These are phyloP conservation scores for Seison nebaliae DNA, from an alignment of 1,140 invertebrate genomes.

Conservation along the genomic window DNA sequence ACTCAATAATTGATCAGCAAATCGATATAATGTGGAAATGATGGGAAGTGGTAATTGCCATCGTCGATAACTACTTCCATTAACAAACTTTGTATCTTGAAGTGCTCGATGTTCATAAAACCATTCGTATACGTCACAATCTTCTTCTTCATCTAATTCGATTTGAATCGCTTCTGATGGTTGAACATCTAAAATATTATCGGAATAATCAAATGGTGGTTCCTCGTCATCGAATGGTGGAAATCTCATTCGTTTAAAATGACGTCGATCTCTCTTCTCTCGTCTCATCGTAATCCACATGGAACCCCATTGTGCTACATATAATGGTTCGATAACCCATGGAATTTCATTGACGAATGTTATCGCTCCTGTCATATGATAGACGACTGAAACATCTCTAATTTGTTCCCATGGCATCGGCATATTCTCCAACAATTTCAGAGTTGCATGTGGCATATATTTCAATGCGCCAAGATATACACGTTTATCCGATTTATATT, in stretches of 20 bases:
- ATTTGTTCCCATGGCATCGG: conserved; percentile 99
- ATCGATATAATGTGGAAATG: conserved; percentile 79
- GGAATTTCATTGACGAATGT: conserved; percentile 99
- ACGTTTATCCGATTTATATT: conserved; percentile 91
- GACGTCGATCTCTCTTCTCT: conserved; percentile 85
- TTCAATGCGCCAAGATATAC: conserved; percentile 92
- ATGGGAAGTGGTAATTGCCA: conserved; percentile 84
- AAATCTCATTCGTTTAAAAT: conserved; percentile 97
- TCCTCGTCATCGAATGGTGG: conserved; percentile 99
- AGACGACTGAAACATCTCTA: conserved; percentile 76
- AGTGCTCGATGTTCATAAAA: conserved; percentile 95
- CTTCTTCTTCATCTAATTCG: conserved; percentile 81
- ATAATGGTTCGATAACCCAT: conserved; percentile 94
- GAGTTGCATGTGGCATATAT: conserved; percentile 97
- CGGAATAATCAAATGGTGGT: conserved; percentile 91
- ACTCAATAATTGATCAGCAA: conserved; percentile 89
- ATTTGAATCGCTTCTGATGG: conserved; percentile 96
- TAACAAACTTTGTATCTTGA: conserved; percentile 57
- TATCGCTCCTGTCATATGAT: conserved; percentile 95
- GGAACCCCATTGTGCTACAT: conserved; percentile 96
- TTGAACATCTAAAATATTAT: conserved; percentile 94
- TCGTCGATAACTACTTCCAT: conserved; percentile 76
- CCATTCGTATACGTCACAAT: conserved; percentile 57
- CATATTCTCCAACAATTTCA: conserved; percentile 97
- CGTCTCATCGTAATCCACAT: conserved; percentile 99